Conservation (phyloP, 2,113 vertebrate genomes). For the Istiophorus platypterus region DNA sequence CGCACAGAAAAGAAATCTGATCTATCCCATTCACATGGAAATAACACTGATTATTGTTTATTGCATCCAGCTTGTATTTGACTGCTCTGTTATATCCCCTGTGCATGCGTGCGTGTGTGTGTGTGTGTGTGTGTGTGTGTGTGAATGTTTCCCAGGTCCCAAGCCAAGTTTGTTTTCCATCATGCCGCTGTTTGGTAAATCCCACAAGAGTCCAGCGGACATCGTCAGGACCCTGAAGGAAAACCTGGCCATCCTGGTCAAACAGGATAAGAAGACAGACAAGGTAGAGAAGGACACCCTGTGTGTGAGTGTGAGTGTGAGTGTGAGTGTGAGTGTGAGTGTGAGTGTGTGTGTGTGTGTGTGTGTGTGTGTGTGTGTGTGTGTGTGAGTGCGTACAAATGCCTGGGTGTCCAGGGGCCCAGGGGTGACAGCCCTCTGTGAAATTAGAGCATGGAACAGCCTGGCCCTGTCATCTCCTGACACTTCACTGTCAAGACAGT, state of each 20-base stretch:
- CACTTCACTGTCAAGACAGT: slow-evolving; percentile 60
- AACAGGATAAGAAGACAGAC: slow-evolving; percentile 97
- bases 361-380: neutral
- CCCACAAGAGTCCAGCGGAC: slow-evolving; percentile 96
- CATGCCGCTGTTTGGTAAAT: slow-evolving; percentile 98
- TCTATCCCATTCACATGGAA: neutral
- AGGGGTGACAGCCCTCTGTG: slow-evolving; percentile 64
- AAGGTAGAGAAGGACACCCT: slow-evolving; percentile 87
- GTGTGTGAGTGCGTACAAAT: neutral
- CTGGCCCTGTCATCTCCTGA: slow-evolving; percentile 58
- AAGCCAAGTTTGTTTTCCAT: slow-evolving; percentile 57
- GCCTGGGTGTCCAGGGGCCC: slow-evolving; percentile 8
- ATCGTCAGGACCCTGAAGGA: slow-evolving; percentile 95
- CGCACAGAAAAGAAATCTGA: neutral
- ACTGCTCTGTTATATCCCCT: neutral
- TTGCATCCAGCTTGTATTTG: neutral
- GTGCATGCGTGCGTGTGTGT: slow-evolving; percentile 5
- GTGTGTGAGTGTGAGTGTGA: neutral
- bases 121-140: slow-evolving; percentile 18
- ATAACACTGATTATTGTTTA: neutral
- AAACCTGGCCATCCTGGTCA: slow-evolving; percentile 93
- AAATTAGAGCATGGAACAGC: slow-evolving; percentile 51
- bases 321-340: neutral
- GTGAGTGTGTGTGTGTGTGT: neutral
- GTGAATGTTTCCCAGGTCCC: slow-evolving; percentile 54